Evolutionary conservation across 2,888 invertebrate genomes (phyloP), one percentile per base, ranked within the genome.

Genomic region (Drosophila nigricruria): DNA sequence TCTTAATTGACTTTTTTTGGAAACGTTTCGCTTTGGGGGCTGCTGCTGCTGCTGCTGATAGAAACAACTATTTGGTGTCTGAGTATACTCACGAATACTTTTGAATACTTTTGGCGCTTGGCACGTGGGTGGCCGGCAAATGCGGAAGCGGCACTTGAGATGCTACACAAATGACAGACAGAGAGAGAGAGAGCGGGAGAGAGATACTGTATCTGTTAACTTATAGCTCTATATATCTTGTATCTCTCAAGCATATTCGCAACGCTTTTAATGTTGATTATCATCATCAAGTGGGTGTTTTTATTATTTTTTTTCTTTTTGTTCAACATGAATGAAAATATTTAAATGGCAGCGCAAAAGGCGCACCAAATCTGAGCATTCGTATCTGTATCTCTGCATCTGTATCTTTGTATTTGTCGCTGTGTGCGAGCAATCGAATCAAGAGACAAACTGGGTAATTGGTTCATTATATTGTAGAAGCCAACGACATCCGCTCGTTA

Each of bases 361-460:
- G 50, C 63, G 61, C 52, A 74, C 49, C 49, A 57, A 68, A 79
- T 63, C 61, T 59, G 58, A 42, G 57, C 36, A 38, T 18, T 27
- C 27, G 70, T 57, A 42, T 47, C 23, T 63, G 45, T 38, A 57
- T 16, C 36, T 40, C 42, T 65, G 56, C 45, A 27, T 38, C n/a
- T 52, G 25, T 42, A 50, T 16, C 32, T 73, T 42, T 73, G 50
- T 40, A 45, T 27, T 20, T 62, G 61, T 49, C 42, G 42, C 32
- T 71, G 45, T 79, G 63, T 65, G 62, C 72, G 45, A 78, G 87
- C 87, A 89, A 89, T 83, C 89, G 88, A 89, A 83, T 83, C 84
- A 89, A 83, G 83, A 83, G 85, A 87, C 88, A 89, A 88, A 89
- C 83, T 89, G 88, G 88, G 89, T 87, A 83, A 83, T 83, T 83